phyloP scores from a whole-genome alignment of 2,113 vertebrate species.

The Sebastes fasciatus region DNA sequence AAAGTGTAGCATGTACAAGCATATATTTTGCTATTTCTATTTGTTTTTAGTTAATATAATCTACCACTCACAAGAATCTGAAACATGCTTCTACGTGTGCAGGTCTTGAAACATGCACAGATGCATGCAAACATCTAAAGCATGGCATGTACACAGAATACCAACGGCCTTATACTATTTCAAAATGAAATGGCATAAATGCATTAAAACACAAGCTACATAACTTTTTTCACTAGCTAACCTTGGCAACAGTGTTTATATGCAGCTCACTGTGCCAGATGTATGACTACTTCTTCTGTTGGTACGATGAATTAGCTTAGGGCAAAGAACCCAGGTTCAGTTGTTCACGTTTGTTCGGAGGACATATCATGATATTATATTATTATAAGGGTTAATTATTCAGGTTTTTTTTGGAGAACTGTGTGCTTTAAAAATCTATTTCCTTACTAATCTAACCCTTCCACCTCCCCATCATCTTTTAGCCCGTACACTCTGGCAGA shows the following conservation, averaged over 20 bases:
- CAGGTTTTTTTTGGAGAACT: not conserved
- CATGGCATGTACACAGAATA: too few relatives aligned
- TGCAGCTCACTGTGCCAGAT: not conserved
- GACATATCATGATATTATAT: not conserved
- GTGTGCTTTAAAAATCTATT: not conserved
- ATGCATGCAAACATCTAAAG: not conserved
- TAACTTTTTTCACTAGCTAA: not conserved
- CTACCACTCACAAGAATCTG: not conserved
- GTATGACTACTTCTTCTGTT: not conserved
- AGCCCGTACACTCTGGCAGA: conserved; percentile 92
- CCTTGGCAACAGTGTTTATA: not conserved
- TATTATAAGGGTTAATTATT: not conserved
- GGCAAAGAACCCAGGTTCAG: not conserved
- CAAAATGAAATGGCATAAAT: not conserved
- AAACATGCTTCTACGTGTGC: not conserved
- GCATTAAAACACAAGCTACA: not conserved
- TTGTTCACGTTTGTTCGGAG: not conserved
- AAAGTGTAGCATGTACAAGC: not conserved
- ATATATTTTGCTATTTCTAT: not conserved
- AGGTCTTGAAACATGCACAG: not conserved
- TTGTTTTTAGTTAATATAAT: not conserved
- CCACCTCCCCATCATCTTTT: not conserved
- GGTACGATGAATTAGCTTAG: not conserved
- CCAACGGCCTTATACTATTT: not conserved
- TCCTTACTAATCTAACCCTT: not conserved